These are phyloP conservation scores for Grantiella picta DNA, from an alignment of 2,113 vertebrate genomes.

Conservation along the genomic window DNA sequence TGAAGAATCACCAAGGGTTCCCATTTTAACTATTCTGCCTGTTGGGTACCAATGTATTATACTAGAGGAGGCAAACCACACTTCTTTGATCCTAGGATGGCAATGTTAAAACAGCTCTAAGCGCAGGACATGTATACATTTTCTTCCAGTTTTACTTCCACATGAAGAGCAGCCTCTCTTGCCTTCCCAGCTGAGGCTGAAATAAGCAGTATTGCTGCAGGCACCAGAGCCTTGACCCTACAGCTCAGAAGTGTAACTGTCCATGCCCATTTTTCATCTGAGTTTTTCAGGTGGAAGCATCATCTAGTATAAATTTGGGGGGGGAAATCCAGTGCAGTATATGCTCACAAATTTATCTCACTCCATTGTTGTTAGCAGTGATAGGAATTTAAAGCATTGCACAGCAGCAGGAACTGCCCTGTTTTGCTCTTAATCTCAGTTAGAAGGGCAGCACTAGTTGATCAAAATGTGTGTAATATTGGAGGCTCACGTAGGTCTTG, in stretches of 20 bases:
- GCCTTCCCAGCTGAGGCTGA: background rate
- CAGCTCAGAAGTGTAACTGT: background rate
- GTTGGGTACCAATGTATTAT: background rate
- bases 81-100: background rate
- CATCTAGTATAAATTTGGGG: background rate
- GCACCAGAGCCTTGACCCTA: background rate
- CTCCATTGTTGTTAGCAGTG: background rate
- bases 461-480: background rate
- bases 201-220: background rate
- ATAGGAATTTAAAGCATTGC: background rate
- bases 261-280: background rate
- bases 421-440: background rate
- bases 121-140: background rate
- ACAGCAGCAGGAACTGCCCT: background rate
- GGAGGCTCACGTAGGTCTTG: background rate
- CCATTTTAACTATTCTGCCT: background rate
- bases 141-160: background rate
- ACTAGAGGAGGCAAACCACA: background rate
- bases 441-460: background rate
- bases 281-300: background rate
- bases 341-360: background rate
- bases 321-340: background rate
- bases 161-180: background rate
- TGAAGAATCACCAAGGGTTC: background rate
- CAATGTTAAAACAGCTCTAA: background rate